Percentiles rank a stretch among this genome's conserved stretches.
These are phyloP conservation scores for Drosophila buzzatii DNA, from an alignment of 2,888 invertebrate species.

Conservation along the genomic window DNA sequence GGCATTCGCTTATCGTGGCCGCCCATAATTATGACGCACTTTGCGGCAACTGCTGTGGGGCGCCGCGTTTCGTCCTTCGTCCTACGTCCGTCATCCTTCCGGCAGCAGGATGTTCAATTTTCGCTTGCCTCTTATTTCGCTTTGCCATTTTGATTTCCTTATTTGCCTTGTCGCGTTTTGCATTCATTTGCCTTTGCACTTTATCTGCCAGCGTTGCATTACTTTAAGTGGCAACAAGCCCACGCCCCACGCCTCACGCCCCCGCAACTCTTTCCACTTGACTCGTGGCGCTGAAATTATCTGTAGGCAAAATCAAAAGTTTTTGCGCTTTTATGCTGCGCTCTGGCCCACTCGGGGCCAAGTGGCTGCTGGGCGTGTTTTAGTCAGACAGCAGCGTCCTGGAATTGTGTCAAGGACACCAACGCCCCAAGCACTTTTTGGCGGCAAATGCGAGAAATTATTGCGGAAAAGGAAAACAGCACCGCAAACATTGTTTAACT, in stretches of 20 bases:
- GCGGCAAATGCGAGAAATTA: conserved; percentile 72
- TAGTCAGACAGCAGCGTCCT: conserved; percentile 4
- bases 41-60: conserved; percentile 45
- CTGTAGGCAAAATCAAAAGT: conserved; percentile 71
- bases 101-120: conserved; percentile 79
- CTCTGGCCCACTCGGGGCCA: conserved; percentile 19
- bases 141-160: conserved; percentile 78
- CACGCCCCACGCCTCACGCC: conserved; percentile 1
- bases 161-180: conserved; percentile 73
- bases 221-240: conserved; percentile 69
- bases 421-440: conserved; percentile 41
- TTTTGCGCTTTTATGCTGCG: conserved; percentile 63
- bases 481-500: conserved; percentile 73
- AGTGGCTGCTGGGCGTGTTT: conserved; percentile 42
- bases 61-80: conserved; percentile 1
- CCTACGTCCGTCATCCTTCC: conserved; percentile 62
- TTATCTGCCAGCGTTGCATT: conserved; percentile 67
- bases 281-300: conserved; percentile 64
- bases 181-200: conserved; percentile 63
- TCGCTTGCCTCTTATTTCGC: conserved; percentile 76
- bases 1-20: conserved; percentile 72
- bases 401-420: conserved; percentile 73
- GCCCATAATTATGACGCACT: conserved; percentile 76
- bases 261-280: conserved; percentile 21
- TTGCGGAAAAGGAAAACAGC: conserved; percentile 71